Percentiles rank a stretch among this genome's conserved stretches.
Evolutionary conservation across 2,888 invertebrate genomes (phyloP).

Genomic region (Petrolisthes manimaculis): DNA sequence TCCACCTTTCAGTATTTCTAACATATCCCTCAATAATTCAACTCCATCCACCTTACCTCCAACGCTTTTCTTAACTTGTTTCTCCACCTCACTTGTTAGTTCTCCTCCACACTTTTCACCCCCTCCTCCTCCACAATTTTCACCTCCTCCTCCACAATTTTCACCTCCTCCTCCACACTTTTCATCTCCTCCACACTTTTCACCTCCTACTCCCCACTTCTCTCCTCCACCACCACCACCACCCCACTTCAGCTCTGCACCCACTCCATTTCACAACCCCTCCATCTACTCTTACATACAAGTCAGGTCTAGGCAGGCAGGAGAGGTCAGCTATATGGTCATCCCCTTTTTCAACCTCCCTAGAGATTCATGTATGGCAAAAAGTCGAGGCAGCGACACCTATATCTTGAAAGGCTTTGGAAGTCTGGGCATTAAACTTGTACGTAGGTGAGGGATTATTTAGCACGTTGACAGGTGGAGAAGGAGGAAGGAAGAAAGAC

Average conservation of each 20-base stretch:
- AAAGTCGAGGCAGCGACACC: background rate
- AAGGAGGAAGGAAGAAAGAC: background rate
- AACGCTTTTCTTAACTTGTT: too few species aligned
- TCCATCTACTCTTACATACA: background rate
- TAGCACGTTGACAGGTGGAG: background rate
- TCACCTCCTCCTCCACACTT: background rate
- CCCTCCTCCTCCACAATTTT: background rate
- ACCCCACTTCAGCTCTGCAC: background rate
- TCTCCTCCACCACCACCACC: background rate
- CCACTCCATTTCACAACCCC: background rate
- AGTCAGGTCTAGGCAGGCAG: background rate
- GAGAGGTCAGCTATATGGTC: conserved; percentile 8
- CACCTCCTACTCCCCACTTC: background rate
- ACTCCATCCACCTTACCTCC: too few species aligned
- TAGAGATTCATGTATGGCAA: background rate
- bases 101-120: background rate
- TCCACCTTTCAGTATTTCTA: too few species aligned
- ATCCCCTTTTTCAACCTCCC: background rate
- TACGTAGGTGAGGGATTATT: conserved; percentile 9
- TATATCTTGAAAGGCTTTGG: conserved; percentile 9
- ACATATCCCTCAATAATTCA: too few species aligned
- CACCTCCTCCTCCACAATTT: background rate
- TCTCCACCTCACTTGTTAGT: too few species aligned
- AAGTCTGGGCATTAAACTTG: conserved; percentile 13
- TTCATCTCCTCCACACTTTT: background rate